Base-by-base conservation (phyloP, 1,140 invertebrate genomes). In the Trachymyrmex cornetzi region DNA sequence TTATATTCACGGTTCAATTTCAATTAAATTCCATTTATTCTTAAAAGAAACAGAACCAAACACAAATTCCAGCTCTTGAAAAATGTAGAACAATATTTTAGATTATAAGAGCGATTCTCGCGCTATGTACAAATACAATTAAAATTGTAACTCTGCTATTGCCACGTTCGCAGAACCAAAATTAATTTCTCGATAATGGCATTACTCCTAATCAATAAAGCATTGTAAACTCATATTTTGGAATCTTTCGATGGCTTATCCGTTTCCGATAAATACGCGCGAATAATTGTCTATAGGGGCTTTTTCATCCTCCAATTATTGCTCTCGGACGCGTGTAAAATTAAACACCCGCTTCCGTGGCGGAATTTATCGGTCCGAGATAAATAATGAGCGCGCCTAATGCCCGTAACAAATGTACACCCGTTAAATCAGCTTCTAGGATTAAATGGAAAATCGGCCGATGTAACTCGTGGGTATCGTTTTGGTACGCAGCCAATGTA, bases 401-500 rank as follows among this genome's bases (percentile, higher is more conserved):
- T 79, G 82, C 85, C 57, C 22, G 44, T 87, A 87, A 87, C 77
- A 71, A 82, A 87, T 87, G 64, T 71, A 71, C 66, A 72, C 57
- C 57, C 86, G 66, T 87, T 84, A 87, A 84, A 87, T 87, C 86
- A 87, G 59, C 86, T 72, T 53, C 57, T 74, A 85, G 79, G 67
- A 87, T 87, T 87, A 87, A 87, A 82, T 87, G 85, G 64, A 53
- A 87, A 81, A 87, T 87, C 53, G 77, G 61, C 44, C 85, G 74
- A 30, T 71, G 80, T 87, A 87, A 87, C 63, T 81, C 80, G 55
- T 22, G 85, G 64, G 71, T 75, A 87, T 87, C 80, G 79, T 74
- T 87, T 81, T 72, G 44, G 77, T 69, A 22, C 50, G 63, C 55
- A 44, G 86, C 79, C 80, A 84, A 48, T 85, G 34, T 19, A 19